Evolutionary conservation across 2,888 invertebrate genomes (phyloP).

Genomic region (Arrhopalites spinosus): DNA sequence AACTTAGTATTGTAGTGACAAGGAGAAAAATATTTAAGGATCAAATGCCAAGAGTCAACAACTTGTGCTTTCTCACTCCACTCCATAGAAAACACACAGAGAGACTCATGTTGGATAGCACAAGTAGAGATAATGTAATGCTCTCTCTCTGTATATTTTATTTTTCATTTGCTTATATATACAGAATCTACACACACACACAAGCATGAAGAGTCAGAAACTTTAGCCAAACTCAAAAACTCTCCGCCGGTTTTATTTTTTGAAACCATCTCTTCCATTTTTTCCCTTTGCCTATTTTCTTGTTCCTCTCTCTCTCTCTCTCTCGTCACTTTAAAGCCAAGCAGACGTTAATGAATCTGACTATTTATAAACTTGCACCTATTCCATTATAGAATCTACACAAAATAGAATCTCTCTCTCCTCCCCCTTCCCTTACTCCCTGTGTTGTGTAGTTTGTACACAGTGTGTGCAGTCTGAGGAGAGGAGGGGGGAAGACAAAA

Average conservation of each 20-base stretch:
- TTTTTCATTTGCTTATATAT: too few species aligned
- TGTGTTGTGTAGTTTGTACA: not conserved
- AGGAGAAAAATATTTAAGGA: slow-evolving; percentile 28
- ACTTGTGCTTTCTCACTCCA: slow-evolving; percentile 9
- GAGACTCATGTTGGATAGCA: not conserved
- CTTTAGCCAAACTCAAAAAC: not conserved
- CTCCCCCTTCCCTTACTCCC: not conserved
- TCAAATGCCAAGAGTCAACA: slow-evolving; percentile 26
- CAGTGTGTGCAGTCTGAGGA: too few species aligned
- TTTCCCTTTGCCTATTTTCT: not conserved
- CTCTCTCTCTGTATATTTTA: not conserved
- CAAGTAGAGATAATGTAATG: too few species aligned
- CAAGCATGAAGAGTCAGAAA: too few species aligned
- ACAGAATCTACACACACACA: too few species aligned
- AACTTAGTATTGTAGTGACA: slow-evolving; percentile 4
- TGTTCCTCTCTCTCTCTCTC: not conserved
- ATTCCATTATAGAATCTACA: slow-evolving; percentile 1
- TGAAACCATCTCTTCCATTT: too few species aligned
- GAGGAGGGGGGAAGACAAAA: too few species aligned
- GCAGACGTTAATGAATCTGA: slow-evolving; percentile 35
- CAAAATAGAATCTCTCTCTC: not conserved
- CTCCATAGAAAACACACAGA: too few species aligned
- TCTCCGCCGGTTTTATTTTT: not conserved
- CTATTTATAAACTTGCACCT: slow-evolving; percentile 37
- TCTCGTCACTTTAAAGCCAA: slow-evolving; percentile 23